A percentile compares a stretch with the other conserved stretches of the same genome.
These are phyloP conservation scores for Oryzias melastigma DNA, from an alignment of 2,113 vertebrate genomes.

Conservation along the genomic window DNA sequence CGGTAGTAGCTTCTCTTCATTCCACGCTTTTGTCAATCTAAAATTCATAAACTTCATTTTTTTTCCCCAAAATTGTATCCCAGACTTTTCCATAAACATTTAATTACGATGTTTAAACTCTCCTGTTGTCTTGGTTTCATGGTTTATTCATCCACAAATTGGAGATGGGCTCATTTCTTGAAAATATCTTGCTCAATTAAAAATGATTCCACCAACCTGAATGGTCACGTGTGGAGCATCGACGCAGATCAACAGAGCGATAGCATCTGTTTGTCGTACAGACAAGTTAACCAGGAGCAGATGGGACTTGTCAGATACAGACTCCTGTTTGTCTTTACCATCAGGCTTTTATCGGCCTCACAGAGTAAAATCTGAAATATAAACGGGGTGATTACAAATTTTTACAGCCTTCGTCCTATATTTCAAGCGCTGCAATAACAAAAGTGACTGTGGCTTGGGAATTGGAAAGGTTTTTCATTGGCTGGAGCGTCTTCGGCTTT, in stretches of 20 bases:
- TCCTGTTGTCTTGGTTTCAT: constrained; percentile 3
- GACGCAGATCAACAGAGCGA: constrained; percentile 56
- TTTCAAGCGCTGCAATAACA: constrained; percentile 26
- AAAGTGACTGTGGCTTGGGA: constrained; percentile 2
- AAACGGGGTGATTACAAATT: constrained; percentile 16
- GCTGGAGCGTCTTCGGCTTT: background rate
- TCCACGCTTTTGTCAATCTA: constrained; percentile 8
- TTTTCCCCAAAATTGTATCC: constrained; percentile 10
- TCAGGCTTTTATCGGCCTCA: constrained; percentile 55
- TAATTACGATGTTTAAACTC: constrained; percentile 22
- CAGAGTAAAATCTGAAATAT: constrained; percentile 57
- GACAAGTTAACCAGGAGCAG: constrained; percentile 64
- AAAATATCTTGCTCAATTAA: constrained; percentile 20
- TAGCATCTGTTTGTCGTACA: constrained; percentile 73
- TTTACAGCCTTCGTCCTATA: constrained; percentile 27
- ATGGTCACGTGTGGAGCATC: constrained; percentile 51
- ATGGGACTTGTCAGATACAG: constrained; percentile 66
- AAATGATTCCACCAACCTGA: constrained; percentile 47
- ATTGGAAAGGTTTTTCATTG: constrained; percentile 21
- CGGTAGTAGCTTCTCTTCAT: constrained; percentile 65
- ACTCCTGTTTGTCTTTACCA: constrained; percentile 56
- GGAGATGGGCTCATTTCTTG: constrained; percentile 21
- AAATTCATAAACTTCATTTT: constrained; percentile 7
- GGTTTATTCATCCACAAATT: constrained; percentile 12
- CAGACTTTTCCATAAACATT: background rate